Conservation (phyloP, 2,113 vertebrate genomes). For the Colossoma macropomum region DNA sequence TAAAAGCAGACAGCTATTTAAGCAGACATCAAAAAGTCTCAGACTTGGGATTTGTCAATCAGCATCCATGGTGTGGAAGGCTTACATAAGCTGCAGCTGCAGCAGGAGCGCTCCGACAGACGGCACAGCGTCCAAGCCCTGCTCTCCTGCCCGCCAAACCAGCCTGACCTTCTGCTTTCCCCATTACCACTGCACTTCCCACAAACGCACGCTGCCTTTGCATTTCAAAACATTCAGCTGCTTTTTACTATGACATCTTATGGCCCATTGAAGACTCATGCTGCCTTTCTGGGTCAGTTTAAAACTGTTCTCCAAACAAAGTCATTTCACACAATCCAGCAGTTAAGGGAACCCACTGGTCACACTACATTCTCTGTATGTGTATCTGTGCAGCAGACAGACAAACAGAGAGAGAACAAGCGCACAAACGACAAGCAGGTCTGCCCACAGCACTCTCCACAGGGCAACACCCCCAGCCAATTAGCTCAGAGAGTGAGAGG, state of each 20-base stretch:
- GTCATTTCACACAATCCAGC: slow-evolving; percentile 1
- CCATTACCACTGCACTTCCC: slow-evolving; percentile 42
- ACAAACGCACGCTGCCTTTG: slow-evolving; percentile 12
- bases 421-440: background rate
- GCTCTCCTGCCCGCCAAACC: slow-evolving; percentile 10
- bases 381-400: background rate
- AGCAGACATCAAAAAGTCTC: slow-evolving; percentile 28
- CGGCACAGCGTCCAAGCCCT: slow-evolving; percentile 11
- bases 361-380: background rate
- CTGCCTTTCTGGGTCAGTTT: slow-evolving; percentile 14
- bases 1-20: slow-evolving; percentile 26
- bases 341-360: background rate
- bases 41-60: slow-evolving; percentile 47
- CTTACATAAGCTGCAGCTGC: slow-evolving; percentile 47
- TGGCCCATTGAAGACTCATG: background rate
- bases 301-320: slow-evolving; percentile 1
- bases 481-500: slow-evolving; percentile 30
- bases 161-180: slow-evolving; percentile 12
- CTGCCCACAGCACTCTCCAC: slow-evolving; percentile 14
- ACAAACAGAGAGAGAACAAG: background rate
- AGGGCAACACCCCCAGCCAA: slow-evolving; percentile 45
- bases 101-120: background rate
- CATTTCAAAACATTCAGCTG: background rate
- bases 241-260: slow-evolving; percentile 8
- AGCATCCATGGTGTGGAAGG: background rate